Percentiles rank a stretch among this genome's conserved stretches.
Evolutionary conservation across 2,888 invertebrate species (phyloP).

Genomic region (Amphipoea lucens): DNA sequence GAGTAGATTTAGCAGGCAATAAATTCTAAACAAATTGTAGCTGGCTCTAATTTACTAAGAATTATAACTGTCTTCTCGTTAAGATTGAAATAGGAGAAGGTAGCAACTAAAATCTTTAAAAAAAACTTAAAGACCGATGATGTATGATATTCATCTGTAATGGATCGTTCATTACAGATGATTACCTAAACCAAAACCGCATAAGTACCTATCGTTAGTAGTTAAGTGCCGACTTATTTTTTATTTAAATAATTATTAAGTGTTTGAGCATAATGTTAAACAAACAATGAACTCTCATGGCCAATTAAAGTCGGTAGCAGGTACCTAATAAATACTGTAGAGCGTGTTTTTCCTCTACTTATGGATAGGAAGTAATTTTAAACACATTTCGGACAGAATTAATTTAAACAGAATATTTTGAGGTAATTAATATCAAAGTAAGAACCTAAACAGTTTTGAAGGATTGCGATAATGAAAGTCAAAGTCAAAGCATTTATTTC

Average conservation of each 20-base stretch:
- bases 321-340: not conserved
- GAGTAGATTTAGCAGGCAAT: conserved; percentile 50
- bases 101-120: not conserved
- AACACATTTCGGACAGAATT: not conserved
- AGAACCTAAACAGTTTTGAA: conserved; percentile 14
- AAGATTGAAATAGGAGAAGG: conserved; percentile 10
- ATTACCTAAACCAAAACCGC: conserved; percentile 3
- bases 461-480: not conserved
- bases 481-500: too few species aligned
- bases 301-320: conserved; percentile 7
- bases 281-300: conserved; percentile 14
- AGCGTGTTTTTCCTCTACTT: not conserved
- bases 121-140: not conserved
- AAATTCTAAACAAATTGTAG: conserved; percentile 41
- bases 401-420: not conserved
- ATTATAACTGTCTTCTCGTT: conserved; percentile 10
- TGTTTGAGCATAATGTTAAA: conserved; percentile 21
- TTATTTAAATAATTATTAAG: conserved; percentile 13
- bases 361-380: not conserved
- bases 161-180: conserved; percentile 3
- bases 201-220: not conserved
- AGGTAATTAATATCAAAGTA: not conserved
- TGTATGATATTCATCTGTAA: too few species aligned
- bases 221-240: not conserved
- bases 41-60: conserved; percentile 22